Base-by-base conservation (phyloP, 2,797 vertebrate genomes). In the Diplodus sargus region DNA sequence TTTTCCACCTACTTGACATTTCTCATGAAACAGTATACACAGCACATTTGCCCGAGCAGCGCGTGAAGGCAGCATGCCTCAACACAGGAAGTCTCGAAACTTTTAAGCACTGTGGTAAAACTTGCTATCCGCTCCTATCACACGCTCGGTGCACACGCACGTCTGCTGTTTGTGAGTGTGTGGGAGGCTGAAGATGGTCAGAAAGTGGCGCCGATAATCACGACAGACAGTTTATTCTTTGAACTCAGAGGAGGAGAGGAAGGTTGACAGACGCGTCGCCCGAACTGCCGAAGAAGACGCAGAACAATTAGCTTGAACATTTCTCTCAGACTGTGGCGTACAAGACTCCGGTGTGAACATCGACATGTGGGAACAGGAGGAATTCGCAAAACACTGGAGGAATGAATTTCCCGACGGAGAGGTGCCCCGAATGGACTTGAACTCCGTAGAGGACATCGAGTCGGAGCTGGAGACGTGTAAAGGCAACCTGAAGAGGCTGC, bases 351-450 rank as follows among this genome's bases (percentile, higher is more conserved):
- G 6, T 2, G 49, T 22, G 22, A 75, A 78, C 60, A 28, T 43
- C 78, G 43, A 54, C 2, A 98, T 98, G 97, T 97, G 96, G 96
- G 96, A 97, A 42, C 96, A 96, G 57, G 92, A 91, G 80, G 97
- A 97, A 84, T 98, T 99, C 2, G 96, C 94, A 1, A 96, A 95
- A 88, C 96, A 97, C 86, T 99, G 98, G 98, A 96, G 83, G 85
- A 96, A 94, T 70, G 96, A 97, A 85, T 99, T 99, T 79, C 97
- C 97, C 2, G 96, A 96, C 58, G 96, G 96, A 18, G 91, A 95
- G 63, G 96, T 94, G 0, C 97, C 97, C 0, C 80, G 63, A 52
- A 96, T 97, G 97, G 88, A 94, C 79, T 61, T 97, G 43, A 91
- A 89, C 74, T 96, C 97, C 1, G 95, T 93, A 22, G 93, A 91